Conservation (phyloP, 2,113 vertebrate genomes). For the Fulica atra region DNA sequence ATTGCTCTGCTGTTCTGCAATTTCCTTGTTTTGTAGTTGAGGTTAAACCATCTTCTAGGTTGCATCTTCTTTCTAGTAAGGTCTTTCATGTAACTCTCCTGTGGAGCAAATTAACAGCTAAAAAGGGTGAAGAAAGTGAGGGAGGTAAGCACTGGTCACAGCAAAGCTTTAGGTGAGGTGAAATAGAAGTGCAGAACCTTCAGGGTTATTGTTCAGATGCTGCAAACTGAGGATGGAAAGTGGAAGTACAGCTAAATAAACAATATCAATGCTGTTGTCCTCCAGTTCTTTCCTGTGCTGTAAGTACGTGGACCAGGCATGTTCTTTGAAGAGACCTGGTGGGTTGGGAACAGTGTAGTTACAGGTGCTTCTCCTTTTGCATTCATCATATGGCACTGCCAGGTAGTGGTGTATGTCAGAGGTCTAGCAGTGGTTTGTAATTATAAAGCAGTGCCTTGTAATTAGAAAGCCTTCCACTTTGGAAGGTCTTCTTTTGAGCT, state of each 20-base stretch:
- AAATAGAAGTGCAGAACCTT: neutral
- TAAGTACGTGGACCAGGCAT: too few species aligned
- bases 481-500: neutral
- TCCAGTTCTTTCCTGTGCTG: too few species aligned
- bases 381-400: too few species aligned
- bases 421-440: too few species aligned
- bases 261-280: too few species aligned
- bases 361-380: too few species aligned
- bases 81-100: neutral
- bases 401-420: too few species aligned
- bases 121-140: neutral
- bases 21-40: conserved; percentile 23
- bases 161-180: neutral
- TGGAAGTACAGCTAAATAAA: too few species aligned
- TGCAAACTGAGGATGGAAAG: neutral
- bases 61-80: conserved; percentile 19
- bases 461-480: neutral
- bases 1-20: neutral
- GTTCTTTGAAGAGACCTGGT: too few species aligned
- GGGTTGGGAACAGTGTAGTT: too few species aligned
- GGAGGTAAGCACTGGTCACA: neutral
- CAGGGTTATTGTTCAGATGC: neutral
- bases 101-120: neutral
- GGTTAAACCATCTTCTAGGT: conserved; percentile 10
- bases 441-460: too few species aligned